These are phyloP conservation scores for Herpetotheres cachinnans DNA, from an alignment of 2,113 vertebrate species.

Conservation along the genomic window DNA sequence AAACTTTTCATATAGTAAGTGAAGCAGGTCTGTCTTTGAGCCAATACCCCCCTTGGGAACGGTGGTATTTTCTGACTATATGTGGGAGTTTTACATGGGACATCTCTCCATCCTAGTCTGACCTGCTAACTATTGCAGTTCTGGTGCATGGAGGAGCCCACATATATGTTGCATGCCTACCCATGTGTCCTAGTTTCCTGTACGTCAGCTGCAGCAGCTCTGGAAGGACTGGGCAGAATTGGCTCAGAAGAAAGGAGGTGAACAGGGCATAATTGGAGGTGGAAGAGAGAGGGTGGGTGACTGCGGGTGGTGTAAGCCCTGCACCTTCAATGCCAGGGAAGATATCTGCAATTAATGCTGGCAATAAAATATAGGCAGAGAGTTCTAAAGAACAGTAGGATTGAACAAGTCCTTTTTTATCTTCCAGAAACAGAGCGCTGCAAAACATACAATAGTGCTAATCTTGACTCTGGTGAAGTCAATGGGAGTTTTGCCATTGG, in stretches of 20 bases:
- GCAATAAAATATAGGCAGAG: background rate
- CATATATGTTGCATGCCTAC: accelerated
- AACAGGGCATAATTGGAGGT: accelerated
- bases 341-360: background rate
- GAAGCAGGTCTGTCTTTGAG: background rate
- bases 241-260: background rate
- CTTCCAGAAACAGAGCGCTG: background rate
- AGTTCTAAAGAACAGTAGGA: background rate
- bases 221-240: background rate
- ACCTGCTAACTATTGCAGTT: background rate
- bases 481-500: background rate
- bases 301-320: background rate
- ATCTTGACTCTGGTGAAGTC: background rate
- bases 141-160: background rate
- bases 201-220: background rate
- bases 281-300: background rate
- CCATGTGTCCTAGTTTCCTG: background rate
- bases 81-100: background rate
- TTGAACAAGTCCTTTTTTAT: background rate
- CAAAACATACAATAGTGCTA: background rate
- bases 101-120: background rate
- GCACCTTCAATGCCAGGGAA: background rate
- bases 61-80: background rate
- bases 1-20: background rate
- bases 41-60: background rate